These are phyloP conservation scores for Otus scops DNA, from an alignment of 2,797 vertebrate genomes.

Conservation along the genomic window DNA sequence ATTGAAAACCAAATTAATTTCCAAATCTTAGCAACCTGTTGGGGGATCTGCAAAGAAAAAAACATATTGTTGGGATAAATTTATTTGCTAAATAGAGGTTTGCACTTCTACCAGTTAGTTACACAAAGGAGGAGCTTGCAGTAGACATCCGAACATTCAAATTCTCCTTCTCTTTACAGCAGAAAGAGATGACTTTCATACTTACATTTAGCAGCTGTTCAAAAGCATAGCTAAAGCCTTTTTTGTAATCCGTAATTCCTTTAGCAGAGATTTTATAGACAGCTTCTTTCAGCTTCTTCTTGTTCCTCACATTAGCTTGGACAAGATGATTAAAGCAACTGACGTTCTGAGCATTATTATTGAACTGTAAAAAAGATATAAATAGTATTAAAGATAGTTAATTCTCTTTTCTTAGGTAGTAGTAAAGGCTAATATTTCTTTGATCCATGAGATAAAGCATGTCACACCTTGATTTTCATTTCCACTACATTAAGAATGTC, in stretches of 20 bases:
- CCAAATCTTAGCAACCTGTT: not conserved
- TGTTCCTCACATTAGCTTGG: conserved; percentile 98
- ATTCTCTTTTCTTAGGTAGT: not conserved
- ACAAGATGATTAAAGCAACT: conserved; percentile 97
- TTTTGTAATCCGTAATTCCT: conserved; percentile 98
- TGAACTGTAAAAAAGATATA: conserved; percentile 82
- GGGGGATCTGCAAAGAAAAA: not conserved
- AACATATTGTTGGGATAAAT: not conserved
- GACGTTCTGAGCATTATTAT: conserved; percentile 93
- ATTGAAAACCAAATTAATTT: not conserved
- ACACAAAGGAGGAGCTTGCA: not conserved
- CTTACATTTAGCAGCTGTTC: conserved; percentile 93
- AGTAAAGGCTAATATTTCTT: not conserved
- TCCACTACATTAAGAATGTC: not conserved
- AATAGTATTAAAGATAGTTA: not conserved
- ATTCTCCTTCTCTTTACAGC: not conserved
- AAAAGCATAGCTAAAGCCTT: conserved; percentile 97
- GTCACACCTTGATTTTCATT: not conserved
- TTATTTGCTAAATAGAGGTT: not conserved
- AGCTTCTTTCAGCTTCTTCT: conserved; percentile 95
- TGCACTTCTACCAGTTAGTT: not conserved
- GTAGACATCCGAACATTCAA: not conserved
- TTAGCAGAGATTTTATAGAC: conserved; percentile 96
- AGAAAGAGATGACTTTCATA: not conserved
- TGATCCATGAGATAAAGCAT: not conserved